These are phyloP conservation scores for Thereuonema tuberculata DNA, from an alignment of 1,140 invertebrate genomes.

Conservation along the genomic window DNA sequence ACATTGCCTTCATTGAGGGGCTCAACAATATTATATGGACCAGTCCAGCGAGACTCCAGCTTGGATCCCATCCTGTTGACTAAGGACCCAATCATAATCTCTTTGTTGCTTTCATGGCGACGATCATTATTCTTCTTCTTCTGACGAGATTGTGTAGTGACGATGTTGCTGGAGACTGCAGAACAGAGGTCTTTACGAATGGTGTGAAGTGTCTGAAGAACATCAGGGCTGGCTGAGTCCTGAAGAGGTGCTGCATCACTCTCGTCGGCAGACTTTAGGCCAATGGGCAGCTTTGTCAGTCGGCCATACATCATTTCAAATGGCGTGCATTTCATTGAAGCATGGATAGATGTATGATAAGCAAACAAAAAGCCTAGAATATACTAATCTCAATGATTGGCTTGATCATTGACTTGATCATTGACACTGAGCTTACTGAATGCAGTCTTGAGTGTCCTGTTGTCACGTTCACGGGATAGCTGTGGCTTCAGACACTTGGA, in stretches of 20 bases:
- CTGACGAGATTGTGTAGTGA: not conserved
- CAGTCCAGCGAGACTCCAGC: constrained; percentile 11
- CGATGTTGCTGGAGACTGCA: not conserved
- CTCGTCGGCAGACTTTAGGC: constrained; percentile 1
- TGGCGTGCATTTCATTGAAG: constrained; percentile 5
- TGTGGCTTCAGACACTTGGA: constrained; percentile 21
- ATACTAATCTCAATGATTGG: not conserved
- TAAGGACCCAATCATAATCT: not conserved
- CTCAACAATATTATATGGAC: constrained; percentile 6
- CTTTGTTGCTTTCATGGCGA: constrained; percentile 3
- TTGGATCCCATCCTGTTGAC: constrained; percentile 1
- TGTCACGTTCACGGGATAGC: constrained; percentile 13
- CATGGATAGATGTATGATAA: constrained; percentile 3
- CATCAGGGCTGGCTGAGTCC: not conserved
- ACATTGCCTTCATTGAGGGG: not conserved
- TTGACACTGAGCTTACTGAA: constrained; percentile 5
- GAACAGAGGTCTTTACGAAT: not conserved
- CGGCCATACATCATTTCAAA: constrained; percentile 2
- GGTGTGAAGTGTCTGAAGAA: not conserved
- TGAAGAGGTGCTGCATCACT: not conserved
- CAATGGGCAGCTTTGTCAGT: not conserved
- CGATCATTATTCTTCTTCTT: constrained; percentile 4
- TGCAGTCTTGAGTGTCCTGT: not conserved
- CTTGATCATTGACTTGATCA: constrained; percentile 4
- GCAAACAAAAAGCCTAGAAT: constrained; percentile 7